Evolutionary conservation across 2,113 vertebrate species (phyloP).

Genomic region (Semnornis frantzii): DNA sequence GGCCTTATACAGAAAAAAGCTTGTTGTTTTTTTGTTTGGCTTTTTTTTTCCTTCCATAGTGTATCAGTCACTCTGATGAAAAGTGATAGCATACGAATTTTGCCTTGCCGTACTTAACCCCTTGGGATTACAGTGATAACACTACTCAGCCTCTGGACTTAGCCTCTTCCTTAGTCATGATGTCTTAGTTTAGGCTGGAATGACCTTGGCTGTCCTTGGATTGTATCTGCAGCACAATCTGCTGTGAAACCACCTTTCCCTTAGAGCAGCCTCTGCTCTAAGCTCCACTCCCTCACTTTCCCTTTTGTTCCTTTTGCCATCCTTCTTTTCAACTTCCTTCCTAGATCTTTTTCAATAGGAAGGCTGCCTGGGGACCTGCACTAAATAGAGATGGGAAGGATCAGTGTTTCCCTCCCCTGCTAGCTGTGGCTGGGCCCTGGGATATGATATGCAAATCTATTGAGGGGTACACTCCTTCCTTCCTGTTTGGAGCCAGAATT

Average conservation of each 20-base stretch:
- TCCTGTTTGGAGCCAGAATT: slow-evolving; percentile 46
- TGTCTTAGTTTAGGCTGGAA: not conserved
- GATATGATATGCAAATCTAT: slow-evolving; percentile 57
- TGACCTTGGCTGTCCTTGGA: slow-evolving; percentile 32
- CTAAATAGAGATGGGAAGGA: slow-evolving; percentile 52
- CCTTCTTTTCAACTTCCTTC: slow-evolving; percentile 60
- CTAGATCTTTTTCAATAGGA: slow-evolving; percentile 60
- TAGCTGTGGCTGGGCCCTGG: slow-evolving; percentile 23
- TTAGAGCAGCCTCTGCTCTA: not conserved
- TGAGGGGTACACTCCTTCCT: not conserved
- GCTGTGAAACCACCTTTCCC: not conserved
- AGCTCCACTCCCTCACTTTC: not conserved
- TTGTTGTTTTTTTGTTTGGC: too few species aligned
- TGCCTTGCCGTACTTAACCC: not conserved
- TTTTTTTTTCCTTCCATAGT: not conserved
- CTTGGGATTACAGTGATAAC: not conserved
- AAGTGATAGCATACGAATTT: not conserved
- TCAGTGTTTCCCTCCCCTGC: slow-evolving; percentile 24
- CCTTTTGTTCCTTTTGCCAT: slow-evolving; percentile 27
- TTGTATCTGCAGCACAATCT: not conserved
- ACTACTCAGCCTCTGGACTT: not conserved
- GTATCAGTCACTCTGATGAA: not conserved
- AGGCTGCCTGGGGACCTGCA: slow-evolving; percentile 57
- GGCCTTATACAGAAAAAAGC: not conserved
- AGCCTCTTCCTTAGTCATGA: not conserved